Evolutionary conservation across 2,888 invertebrate genomes (phyloP), one percentile per base, ranked within the genome.

Genomic region (Sphinx pinastri): DNA sequence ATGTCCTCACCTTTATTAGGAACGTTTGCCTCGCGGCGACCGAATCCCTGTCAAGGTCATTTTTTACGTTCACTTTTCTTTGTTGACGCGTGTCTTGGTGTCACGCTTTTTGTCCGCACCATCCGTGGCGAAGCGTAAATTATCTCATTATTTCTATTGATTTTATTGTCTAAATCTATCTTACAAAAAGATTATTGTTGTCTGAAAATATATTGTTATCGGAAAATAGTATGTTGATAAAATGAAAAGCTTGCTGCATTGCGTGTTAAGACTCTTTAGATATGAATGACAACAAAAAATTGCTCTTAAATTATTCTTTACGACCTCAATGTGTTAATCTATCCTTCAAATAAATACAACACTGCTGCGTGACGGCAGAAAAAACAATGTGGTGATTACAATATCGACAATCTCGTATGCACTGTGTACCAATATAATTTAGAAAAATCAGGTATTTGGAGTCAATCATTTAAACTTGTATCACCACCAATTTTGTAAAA

Each of bases 41-140:
- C 66, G 71, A 67, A 78, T 58, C 68, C 68, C 58, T 68, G 68
- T 51, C 71, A 66, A 70, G 72, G 72, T 72, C 68, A 66, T 72
- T 72, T 72, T 70, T 72, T 72, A 60, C 63, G 68, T 63, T 68
- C 68, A 68, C 38, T 68, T 71, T 68, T 71, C 68, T 85, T 86
- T 86, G 84, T 88, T 84, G 89, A 88, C 90, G 87, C 90, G 89
- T 90, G 90, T 89, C 90, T 79, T 76, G 75, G 75, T 81, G 86
- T 86, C 87, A 86, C 84, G 86, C 81, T 86, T 83, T 85, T 88
- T 88, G 81, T 84, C 78, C 77, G 76, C 76, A 75, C 80, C 83
- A 82, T 81, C 87, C 88, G 86, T 85, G 77, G 83, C 88, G 84
- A 87, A 90, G 79, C 84, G 84, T 86, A 86, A 86, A 88, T 89